Evolutionary conservation across 2,888 invertebrate species (phyloP).

Genomic region (Eueremaeus valkanovi): DNA sequence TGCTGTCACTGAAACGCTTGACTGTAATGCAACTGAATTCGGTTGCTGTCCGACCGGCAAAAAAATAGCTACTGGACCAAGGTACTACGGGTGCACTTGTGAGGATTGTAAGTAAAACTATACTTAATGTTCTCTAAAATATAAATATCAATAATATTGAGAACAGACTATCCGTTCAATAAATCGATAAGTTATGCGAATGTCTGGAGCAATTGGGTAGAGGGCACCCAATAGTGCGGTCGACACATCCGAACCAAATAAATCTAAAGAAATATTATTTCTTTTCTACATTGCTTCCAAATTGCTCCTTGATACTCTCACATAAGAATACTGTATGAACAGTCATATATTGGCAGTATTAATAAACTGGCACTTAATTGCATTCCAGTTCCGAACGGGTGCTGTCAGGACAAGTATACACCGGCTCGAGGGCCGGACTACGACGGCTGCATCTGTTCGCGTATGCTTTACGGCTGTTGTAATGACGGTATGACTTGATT

Average conservation of each 20-base stretch:
- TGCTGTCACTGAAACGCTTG: slow-evolving; percentile 26
- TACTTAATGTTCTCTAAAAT: too few species aligned
- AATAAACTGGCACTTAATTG: too few species aligned
- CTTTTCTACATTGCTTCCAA: neutral
- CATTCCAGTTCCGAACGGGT: slow-evolving; percentile 52
- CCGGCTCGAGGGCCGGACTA: slow-evolving; percentile 57
- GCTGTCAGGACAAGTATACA: slow-evolving; percentile 73
- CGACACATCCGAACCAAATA: too few species aligned
- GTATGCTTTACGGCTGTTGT: slow-evolving; percentile 55
- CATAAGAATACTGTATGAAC: too few species aligned
- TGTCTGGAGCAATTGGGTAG: too few species aligned
- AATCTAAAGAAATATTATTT: too few species aligned
- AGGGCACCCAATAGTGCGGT: too few species aligned
- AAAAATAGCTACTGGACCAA: slow-evolving; percentile 71
- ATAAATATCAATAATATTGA: too few species aligned
- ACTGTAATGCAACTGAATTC: slow-evolving; percentile 44
- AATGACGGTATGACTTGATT: slow-evolving; percentile 51
- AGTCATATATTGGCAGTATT: too few species aligned
- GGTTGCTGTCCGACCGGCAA: slow-evolving; percentile 74
- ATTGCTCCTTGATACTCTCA: too few species aligned
- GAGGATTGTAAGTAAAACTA: slow-evolving; percentile 40
- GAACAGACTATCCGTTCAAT: too few species aligned
- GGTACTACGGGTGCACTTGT: slow-evolving; percentile 59
- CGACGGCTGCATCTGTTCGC: slow-evolving; percentile 59
- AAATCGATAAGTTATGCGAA: too few species aligned